Conservation (phyloP, 2,888 invertebrate genomes). For the Parnassius orleans region DNA sequence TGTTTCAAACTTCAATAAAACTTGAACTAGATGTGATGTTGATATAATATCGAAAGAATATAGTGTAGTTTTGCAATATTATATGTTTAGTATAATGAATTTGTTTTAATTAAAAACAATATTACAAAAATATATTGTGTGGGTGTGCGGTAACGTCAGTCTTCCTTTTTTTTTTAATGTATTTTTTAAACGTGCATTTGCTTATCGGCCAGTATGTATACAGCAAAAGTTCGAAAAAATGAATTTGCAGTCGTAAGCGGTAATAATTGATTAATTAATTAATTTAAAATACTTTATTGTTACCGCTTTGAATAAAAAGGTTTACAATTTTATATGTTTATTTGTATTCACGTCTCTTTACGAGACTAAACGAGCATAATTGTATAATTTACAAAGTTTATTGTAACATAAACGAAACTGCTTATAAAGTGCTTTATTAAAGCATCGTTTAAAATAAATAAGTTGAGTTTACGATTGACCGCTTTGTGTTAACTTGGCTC, state of each 20-base stretch:
- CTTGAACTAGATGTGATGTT: too few species aligned
- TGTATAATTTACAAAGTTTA: constrained; percentile 16
- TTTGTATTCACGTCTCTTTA: not conserved
- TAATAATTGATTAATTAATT: too few species aligned
- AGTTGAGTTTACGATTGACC: constrained; percentile 15
- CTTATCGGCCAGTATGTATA: too few species aligned
- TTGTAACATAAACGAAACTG: constrained; percentile 7
- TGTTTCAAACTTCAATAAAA: too few species aligned
- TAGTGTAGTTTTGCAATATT: too few species aligned
- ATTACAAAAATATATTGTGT: too few species aligned
- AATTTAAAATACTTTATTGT: not conserved
- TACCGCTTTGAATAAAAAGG: not conserved
- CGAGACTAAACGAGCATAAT: not conserved
- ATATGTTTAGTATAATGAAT: too few species aligned
- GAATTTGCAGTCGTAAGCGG: not conserved
- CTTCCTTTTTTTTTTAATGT: too few species aligned
- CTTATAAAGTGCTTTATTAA: constrained; percentile 21
- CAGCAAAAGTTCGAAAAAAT: not conserved
- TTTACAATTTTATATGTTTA: not conserved
- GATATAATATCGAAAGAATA: too few species aligned
- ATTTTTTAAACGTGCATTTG: too few species aligned
- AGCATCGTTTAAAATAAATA: constrained; percentile 19
- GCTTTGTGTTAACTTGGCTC: constrained; percentile 4
- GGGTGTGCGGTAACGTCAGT: too few species aligned
- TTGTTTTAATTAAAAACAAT: too few species aligned